These are phyloP conservation scores for Aegotheles bennettii DNA, from an alignment of 2,113 vertebrate species.

Conservation along the genomic window DNA sequence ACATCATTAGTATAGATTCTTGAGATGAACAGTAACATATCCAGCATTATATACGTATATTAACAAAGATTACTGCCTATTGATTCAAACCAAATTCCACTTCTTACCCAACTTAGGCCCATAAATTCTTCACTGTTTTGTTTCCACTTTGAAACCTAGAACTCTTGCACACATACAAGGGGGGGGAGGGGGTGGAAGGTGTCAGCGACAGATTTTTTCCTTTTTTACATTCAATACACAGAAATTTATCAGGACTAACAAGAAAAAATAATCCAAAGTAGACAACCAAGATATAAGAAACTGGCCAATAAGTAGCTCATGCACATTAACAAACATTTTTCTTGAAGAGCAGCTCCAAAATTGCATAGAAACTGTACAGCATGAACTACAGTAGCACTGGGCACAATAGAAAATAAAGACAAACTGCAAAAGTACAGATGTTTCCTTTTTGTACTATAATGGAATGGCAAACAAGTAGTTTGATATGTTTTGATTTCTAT, in stretches of 20 bases:
- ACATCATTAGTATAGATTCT: neutral
- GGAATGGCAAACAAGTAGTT: neutral
- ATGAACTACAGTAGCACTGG: neutral
- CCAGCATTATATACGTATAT: neutral
- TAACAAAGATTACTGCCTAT: neutral
- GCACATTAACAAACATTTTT: neutral
- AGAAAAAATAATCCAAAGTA: neutral
- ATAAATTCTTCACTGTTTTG: conserved; percentile 26
- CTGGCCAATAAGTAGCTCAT: neutral
- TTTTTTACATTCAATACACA: neutral
- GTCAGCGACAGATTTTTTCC: neutral
- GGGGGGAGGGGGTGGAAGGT: neutral
- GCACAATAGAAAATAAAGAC: neutral
- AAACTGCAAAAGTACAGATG: neutral
- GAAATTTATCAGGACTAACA: neutral
- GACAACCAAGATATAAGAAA: neutral
- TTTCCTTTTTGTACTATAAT: neutral
- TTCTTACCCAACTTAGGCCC: neutral
- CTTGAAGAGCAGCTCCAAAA: neutral
- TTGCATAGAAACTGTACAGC: neutral
- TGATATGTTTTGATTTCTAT: neutral
- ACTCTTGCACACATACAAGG: neutral
- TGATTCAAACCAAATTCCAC: neutral
- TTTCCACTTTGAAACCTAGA: neutral
- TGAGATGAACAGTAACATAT: neutral